Conservation (phyloP, 2,113 vertebrate species). For the Damaliscus lunatus region DNA sequence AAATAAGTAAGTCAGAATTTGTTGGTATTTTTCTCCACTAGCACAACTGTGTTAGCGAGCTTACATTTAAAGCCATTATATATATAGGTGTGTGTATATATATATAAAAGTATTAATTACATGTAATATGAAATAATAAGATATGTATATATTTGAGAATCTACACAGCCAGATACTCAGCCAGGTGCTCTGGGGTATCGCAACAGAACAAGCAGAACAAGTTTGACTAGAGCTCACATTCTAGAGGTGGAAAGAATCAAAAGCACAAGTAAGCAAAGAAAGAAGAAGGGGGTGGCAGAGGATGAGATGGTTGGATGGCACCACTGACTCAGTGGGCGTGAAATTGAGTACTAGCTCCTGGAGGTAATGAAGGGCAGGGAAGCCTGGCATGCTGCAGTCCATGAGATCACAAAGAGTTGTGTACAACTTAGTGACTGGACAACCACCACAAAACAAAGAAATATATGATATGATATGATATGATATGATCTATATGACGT, state of each 20-base stretch:
- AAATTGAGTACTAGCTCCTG: background rate
- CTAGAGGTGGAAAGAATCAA: background rate
- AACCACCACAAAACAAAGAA: background rate
- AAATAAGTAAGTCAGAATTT: background rate
- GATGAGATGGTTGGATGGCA: background rate
- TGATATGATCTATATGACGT: background rate
- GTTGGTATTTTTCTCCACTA: background rate
- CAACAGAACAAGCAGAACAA: background rate
- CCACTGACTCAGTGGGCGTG: background rate
- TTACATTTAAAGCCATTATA: background rate
- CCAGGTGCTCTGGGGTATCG: background rate
- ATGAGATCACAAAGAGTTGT: background rate
- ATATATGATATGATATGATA: background rate
- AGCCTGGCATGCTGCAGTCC: background rate
- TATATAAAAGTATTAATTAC: background rate
- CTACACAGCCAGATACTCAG: background rate
- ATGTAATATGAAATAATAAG: background rate
- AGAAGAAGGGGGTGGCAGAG: background rate
- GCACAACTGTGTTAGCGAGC: background rate
- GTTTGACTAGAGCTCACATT: background rate
- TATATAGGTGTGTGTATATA: background rate
- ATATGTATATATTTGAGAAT: background rate
- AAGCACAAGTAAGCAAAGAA: background rate
- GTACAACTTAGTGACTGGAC: background rate
- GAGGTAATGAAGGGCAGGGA: background rate